phyloP scores from a whole-genome alignment of 1,140 invertebrate species.

The Oscheius sp. region DNA sequence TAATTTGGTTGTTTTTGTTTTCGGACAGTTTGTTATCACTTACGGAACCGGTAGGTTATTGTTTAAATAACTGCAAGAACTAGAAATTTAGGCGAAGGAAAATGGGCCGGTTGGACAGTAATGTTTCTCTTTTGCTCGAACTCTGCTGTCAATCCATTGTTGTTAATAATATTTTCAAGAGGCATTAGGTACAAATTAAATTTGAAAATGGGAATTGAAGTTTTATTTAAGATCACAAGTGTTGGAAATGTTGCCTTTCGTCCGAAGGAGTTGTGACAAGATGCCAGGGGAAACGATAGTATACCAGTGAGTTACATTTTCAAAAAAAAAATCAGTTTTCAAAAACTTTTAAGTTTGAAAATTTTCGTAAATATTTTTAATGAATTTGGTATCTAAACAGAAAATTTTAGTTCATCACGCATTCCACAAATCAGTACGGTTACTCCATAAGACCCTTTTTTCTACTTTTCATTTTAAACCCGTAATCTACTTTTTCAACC shows the following conservation, averaged over 20 bases:
- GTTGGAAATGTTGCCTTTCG: not conserved
- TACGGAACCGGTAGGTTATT: too few relatives aligned
- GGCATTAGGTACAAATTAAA: slow-evolving; percentile 41
- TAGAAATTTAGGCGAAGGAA: slow-evolving; percentile 56
- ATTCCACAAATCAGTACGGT: too few relatives aligned
- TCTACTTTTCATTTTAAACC: too few relatives aligned
- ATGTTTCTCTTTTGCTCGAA: slow-evolving; percentile 50
- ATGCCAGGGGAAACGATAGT: not conserved
- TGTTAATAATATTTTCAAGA: slow-evolving; percentile 47
- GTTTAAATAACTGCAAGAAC: too few relatives aligned
- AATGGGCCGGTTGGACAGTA: slow-evolving; percentile 55
- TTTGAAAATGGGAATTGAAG: not conserved
- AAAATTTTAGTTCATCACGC: too few relatives aligned
- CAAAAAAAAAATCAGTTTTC: too few relatives aligned
- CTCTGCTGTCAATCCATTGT: slow-evolving; percentile 53
- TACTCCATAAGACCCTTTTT: too few relatives aligned
- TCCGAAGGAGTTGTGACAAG: not conserved
- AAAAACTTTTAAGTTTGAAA: too few relatives aligned
- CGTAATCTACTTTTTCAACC: too few relatives aligned
- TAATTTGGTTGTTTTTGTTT: slow-evolving; percentile 51
- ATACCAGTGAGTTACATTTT: not conserved
- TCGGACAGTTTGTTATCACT: slow-evolving; percentile 54
- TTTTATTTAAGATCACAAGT: not conserved
- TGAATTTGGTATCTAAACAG: too few relatives aligned
- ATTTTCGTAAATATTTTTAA: too few relatives aligned